Evolutionary conservation across 2,113 vertebrate genomes (phyloP).

Genomic region (Myrmecophaga tridactyla): DNA sequence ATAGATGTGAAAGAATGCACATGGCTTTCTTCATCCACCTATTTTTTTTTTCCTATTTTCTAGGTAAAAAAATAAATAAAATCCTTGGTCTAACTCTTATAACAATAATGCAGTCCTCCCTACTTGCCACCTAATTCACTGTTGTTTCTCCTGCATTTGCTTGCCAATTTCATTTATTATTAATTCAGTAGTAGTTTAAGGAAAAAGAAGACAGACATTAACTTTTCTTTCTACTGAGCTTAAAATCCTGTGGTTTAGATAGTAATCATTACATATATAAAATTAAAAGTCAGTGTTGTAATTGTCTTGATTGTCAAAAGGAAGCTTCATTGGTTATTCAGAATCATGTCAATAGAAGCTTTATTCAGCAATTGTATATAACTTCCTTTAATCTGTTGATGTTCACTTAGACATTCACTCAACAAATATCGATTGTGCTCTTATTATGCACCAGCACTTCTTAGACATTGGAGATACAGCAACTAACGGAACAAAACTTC

Average conservation of each 20-base stretch:
- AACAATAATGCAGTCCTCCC: background rate
- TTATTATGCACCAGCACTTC: background rate
- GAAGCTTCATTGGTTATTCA: background rate
- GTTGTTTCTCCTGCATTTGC: background rate
- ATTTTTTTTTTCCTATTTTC: background rate
- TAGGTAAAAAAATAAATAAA: background rate
- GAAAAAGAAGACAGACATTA: constrained; percentile 29
- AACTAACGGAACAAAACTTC: background rate
- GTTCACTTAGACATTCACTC: background rate
- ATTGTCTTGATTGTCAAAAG: background rate
- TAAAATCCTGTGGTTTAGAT: background rate
- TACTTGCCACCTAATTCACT: background rate
- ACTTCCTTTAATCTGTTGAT: background rate
- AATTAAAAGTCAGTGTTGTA: background rate
- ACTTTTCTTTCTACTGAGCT: background rate
- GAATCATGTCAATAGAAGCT: background rate
- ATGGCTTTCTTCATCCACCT: background rate
- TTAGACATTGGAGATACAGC: background rate
- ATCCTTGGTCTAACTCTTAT: background rate
- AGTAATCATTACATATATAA: background rate
- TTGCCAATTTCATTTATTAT: background rate
- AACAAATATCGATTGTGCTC: background rate
- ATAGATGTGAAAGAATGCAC: background rate
- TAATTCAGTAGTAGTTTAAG: constrained; percentile 6
- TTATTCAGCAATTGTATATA: background rate